Evolutionary conservation across 2,113 vertebrate genomes (phyloP).

Genomic region (Pollachius pollachius): DNA sequence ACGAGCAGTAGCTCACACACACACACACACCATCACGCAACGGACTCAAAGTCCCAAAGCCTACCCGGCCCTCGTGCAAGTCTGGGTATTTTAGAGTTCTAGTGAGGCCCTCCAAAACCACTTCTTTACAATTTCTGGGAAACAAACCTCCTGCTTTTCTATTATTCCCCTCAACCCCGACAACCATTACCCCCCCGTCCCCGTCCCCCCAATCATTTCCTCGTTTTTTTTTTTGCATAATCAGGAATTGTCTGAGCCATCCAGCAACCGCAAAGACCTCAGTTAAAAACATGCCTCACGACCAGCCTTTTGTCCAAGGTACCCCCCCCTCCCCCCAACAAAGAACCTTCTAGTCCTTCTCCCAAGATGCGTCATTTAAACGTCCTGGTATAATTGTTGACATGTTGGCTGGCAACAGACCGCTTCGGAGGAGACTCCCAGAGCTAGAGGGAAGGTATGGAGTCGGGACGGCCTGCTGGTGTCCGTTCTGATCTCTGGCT

Average conservation of each 20-base stretch:
- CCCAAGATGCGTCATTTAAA: constrained; percentile 43
- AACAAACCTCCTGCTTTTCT: constrained; percentile 68
- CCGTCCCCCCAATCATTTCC: constrained; percentile 55
- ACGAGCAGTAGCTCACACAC: constrained; percentile 1
- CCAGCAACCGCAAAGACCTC: constrained; percentile 71
- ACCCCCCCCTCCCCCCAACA: constrained; percentile 7
- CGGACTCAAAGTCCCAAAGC: constrained; percentile 24
- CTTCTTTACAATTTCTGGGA: constrained; percentile 74
- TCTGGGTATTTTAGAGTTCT: constrained; percentile 47
- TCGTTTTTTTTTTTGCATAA: constrained; percentile 53
- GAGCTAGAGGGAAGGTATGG: neutral
- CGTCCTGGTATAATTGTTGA: constrained; percentile 58
- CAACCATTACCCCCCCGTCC: constrained; percentile 6
- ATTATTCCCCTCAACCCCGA: constrained; percentile 60
- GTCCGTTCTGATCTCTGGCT: too few species aligned
- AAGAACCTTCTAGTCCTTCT: neutral
- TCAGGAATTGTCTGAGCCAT: constrained; percentile 64
- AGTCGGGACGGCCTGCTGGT: constrained; percentile 27
- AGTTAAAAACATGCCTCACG: constrained; percentile 60
- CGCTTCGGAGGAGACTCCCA: constrained; percentile 19
- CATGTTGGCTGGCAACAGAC: constrained; percentile 42
- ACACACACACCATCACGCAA: constrained; percentile 19
- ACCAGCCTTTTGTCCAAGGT: constrained; percentile 62
- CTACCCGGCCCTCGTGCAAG: constrained; percentile 50
- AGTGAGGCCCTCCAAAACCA: constrained; percentile 66